Conservation (phyloP, 2,797 vertebrate genomes). For the Natrix natrix region DNA sequence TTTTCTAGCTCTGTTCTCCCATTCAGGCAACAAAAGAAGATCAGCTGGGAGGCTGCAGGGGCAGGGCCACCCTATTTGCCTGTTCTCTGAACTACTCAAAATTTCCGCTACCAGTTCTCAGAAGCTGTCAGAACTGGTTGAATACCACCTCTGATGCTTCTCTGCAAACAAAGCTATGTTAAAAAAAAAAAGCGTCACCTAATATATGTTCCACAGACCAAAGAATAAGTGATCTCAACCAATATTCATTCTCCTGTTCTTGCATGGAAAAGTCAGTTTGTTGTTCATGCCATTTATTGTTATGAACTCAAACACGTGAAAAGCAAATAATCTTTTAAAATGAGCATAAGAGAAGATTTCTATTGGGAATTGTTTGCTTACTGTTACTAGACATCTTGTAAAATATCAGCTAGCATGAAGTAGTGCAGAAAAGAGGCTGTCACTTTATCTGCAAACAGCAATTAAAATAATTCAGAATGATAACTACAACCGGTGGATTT, state of each 20-base stretch:
- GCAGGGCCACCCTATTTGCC: too few relatives aligned
- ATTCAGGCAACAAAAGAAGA: too few relatives aligned
- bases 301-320: conserved; percentile 9
- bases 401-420: background rate
- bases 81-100: too few relatives aligned
- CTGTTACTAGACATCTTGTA: background rate
- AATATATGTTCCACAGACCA: conserved; percentile 11
- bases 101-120: too few relatives aligned
- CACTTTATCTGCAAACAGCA: background rate
- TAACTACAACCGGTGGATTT: background rate
- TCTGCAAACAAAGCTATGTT: background rate
- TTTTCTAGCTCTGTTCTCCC: too few relatives aligned
- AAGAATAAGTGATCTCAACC: background rate
- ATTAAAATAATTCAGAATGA: background rate
- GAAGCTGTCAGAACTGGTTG: too few relatives aligned
- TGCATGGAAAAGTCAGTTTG: background rate
- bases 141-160: background rate
- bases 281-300: background rate
- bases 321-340: conserved; percentile 8
- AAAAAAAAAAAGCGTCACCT: background rate
- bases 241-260: background rate
- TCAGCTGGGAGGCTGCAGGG: too few relatives aligned
- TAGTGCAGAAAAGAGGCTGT: conserved; percentile 5
- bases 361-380: conserved; percentile 12
- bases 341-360: background rate